These are phyloP conservation scores for Ophthalmotilapia sp. DNA, from an alignment of 2,113 vertebrate species.

Conservation along the genomic window DNA sequence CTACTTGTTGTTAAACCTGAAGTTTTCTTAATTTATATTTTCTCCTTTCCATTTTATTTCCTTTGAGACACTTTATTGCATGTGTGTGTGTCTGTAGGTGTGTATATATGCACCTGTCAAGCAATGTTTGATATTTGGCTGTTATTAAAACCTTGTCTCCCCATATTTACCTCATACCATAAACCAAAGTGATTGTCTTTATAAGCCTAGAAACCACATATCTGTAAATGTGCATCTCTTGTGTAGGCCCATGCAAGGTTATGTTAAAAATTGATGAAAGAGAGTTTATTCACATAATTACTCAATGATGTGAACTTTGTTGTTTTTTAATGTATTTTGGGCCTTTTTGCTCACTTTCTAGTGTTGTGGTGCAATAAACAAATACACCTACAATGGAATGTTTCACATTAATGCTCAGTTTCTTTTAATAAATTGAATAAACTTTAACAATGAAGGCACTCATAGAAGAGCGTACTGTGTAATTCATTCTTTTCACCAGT, in stretches of 20 bases:
- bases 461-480: neutral
- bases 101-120: neutral
- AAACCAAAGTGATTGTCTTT: neutral
- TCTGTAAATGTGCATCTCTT: neutral
- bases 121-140: slow-evolving; percentile 12
- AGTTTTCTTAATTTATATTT: slow-evolving; percentile 6
- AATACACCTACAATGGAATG: neutral
- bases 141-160: neutral
- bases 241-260: neutral
- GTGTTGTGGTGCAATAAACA: neutral
- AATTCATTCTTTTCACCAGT: neutral
- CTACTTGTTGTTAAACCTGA: neutral
- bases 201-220: neutral
- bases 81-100: neutral
- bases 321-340: neutral
- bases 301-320: neutral
- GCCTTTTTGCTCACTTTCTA: neutral
- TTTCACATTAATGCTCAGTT: neutral
- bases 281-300: neutral
- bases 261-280: neutral
- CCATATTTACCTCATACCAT: neutral
- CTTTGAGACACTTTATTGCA: neutral
- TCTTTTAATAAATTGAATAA: neutral
- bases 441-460: neutral
- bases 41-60: neutral